Base-by-base conservation (phyloP, 2,888 invertebrate species). In the Abrostola tripartita region DNA sequence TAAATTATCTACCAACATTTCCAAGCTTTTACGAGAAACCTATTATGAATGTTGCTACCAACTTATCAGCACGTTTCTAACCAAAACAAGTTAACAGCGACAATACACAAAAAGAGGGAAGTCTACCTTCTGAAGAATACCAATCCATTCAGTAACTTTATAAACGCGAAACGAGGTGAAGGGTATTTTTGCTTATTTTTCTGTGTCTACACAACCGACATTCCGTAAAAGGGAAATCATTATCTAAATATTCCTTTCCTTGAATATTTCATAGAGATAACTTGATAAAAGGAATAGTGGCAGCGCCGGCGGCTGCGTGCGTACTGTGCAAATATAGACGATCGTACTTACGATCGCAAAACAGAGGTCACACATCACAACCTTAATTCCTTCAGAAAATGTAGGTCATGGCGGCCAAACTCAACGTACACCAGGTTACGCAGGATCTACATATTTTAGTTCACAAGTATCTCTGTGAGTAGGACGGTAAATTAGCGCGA, bases 221-320 rank as follows among this genome's bases (percentile, higher is more conserved):
- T n/a, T 37, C 11, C 12, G 7, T 49, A 70, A 61, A 61, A 51
- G 56, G 60, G 57, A 60, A 64, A 72, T 53, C 54, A 64, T 76
- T 76, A 64, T 66, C 57, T 67, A 65, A 72, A 72, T 71, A 74
- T 74, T 61, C 62, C 51, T 71, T 61, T 64, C 50, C 53, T 57
- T 60, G 57, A 71, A 74, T 61, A 71, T 74, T 76, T 64, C 53
- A 61, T 65, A 50, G 57, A 67, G 47, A 62, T 68, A 76, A 65
- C 76, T 71, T 54, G 52, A 65, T 74, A 58, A 65, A 74, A 55
- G 57, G 24, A 55, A 68, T 60, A 75, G 65, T 77, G 68, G 63
- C 54, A 52, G 37, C 47, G 51, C 65, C 69, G 62, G 59, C 44
- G 53, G 37, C 35, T 35, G 49, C 59, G 44, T 54, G 58, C 44